A percentile compares a stretch with the other conserved stretches of the same genome.
phyloP scores from a whole-genome alignment of 2,797 vertebrate genomes.

The Anguilla megastoma region DNA sequence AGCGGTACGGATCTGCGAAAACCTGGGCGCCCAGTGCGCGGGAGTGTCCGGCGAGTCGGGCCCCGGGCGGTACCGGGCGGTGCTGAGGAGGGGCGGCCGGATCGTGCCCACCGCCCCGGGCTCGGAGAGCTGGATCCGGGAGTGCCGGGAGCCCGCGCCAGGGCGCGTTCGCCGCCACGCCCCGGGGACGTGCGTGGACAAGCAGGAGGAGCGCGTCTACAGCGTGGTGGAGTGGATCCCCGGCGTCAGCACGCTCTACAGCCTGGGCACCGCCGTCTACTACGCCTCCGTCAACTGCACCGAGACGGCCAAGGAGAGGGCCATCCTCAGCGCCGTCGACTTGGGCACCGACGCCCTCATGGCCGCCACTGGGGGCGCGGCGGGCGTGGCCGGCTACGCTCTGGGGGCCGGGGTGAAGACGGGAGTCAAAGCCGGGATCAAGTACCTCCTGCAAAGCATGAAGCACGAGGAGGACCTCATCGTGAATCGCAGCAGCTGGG shows the following conservation, averaged over 20 bases:
- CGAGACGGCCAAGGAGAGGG: slow-evolving; percentile 75
- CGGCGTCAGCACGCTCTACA: slow-evolving; percentile 79
- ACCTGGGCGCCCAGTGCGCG: slow-evolving; percentile 67
- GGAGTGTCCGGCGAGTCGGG: slow-evolving; percentile 58
- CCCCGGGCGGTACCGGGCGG: slow-evolving; percentile 58
- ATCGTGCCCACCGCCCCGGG: slow-evolving; percentile 56
- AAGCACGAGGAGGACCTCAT: slow-evolving; percentile 66
- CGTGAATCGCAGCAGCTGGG: slow-evolving; percentile 69
- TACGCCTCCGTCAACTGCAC: slow-evolving; percentile 81
- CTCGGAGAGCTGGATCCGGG: slow-evolving; percentile 68
- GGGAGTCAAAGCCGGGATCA: slow-evolving; percentile 75
- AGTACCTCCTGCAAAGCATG: slow-evolving; percentile 71
- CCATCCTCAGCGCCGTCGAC: slow-evolving; percentile 77
- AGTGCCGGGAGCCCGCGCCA: slow-evolving; percentile 45
- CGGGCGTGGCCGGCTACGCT: slow-evolving; percentile 63
- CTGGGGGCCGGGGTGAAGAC: slow-evolving; percentile 78
- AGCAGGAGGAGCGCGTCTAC: slow-evolving; percentile 72
- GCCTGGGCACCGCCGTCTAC: slow-evolving; percentile 84
- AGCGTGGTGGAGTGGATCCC: slow-evolving; percentile 77
- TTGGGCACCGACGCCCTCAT: slow-evolving; percentile 81
- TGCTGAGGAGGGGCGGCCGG: slow-evolving; percentile 64
- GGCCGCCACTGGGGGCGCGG: slow-evolving; percentile 63
- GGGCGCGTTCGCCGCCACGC: slow-evolving; percentile 43
- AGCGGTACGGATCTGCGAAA: slow-evolving; percentile 63
- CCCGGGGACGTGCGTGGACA: slow-evolving; percentile 62